Conservation (phyloP, 1,140 invertebrate species). For the Eumaeus atala region DNA sequence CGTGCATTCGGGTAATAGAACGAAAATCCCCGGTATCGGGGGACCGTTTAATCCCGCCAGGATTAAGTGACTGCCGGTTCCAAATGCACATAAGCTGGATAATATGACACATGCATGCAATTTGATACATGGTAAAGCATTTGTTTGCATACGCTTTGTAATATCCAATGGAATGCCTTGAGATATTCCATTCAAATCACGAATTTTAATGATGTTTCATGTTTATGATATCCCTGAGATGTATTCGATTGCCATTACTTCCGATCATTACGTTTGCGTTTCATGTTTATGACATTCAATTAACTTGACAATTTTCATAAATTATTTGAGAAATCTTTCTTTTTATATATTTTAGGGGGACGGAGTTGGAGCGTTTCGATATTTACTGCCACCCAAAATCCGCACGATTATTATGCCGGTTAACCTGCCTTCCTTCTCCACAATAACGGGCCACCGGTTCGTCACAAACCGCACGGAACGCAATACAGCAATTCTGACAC, state of each 20-base stretch:
- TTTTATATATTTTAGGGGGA: too few species aligned
- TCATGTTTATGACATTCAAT: not conserved
- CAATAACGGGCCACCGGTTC: too few species aligned
- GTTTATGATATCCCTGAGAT: not conserved
- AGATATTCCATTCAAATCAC: slow-evolving; percentile 1
- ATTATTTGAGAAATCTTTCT: too few species aligned
- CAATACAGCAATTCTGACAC: too few species aligned
- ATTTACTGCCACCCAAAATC: too few species aligned
- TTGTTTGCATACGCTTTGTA: slow-evolving; percentile 7
- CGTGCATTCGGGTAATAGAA: slow-evolving; percentile 2
- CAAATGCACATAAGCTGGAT: slow-evolving; percentile 3
- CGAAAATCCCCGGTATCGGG: slow-evolving; percentile 1
- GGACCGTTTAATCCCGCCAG: slow-evolving; percentile 1
- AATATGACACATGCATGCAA: slow-evolving; percentile 9
- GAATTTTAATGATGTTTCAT: slow-evolving; percentile 2
- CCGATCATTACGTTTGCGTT: slow-evolving; percentile 5
- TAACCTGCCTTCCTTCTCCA: too few species aligned
- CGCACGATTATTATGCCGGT: too few species aligned
- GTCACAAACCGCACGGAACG: too few species aligned
- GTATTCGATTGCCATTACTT: not conserved
- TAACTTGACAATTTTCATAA: not conserved
- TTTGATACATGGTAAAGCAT: slow-evolving; percentile 2
- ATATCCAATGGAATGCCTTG: not conserved
- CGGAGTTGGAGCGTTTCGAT: too few species aligned
- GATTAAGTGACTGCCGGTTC: slow-evolving; percentile 4